Evolutionary conservation across 2,888 invertebrate genomes (phyloP), one percentile per base, ranked within the genome.

Genomic region (Hedya salicella): DNA sequence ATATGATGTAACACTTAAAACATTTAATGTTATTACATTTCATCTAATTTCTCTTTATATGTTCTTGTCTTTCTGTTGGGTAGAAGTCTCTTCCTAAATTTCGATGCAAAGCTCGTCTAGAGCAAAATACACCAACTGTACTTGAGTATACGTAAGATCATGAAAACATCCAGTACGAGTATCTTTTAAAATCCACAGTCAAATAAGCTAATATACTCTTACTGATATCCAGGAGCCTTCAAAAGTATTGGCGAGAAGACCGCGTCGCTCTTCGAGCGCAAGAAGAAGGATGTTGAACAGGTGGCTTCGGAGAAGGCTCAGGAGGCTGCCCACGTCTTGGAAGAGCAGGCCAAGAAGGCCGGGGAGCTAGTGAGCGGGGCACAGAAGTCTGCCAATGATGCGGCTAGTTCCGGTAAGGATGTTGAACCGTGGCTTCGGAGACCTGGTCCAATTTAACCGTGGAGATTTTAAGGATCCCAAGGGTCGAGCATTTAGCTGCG

Each of bases 171-270:
- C n/a, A n/a, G n/a, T n/a, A n/a, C n/a, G n/a, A n/a, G n/a, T n/a
- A n/a, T n/a, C n/a, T 6, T 6, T 25, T 25, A 6, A 3, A 25
- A 36, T 36, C 36, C 11, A 11, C 6, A 36, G 9, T 36, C 1
- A 21, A 56, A 44, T 11, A 54, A 42, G 19, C 30, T 17, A 32
- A 57, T 40, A 25, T 9, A 17, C 2, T 44, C 42, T 61, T 59
- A 68, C 60, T 14, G 59, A n/a, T 57, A 36, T 50, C n/a, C 85
- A 95, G 95, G 95, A 72, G 95, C 95, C 70, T 90, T 96, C 86
- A 95, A 94, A 88, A 95, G 93, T 88, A 92, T 96, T 79, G 95
- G 95, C 68, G 95, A 94, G 83, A 95, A 95, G 88, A 95, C 95
- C 19, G 95, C 95, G 69, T 94, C 94, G 60, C 91, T 95, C 71